Base-by-base conservation (phyloP, 2,888 invertebrate species). In the Tetropium fuscum region DNA sequence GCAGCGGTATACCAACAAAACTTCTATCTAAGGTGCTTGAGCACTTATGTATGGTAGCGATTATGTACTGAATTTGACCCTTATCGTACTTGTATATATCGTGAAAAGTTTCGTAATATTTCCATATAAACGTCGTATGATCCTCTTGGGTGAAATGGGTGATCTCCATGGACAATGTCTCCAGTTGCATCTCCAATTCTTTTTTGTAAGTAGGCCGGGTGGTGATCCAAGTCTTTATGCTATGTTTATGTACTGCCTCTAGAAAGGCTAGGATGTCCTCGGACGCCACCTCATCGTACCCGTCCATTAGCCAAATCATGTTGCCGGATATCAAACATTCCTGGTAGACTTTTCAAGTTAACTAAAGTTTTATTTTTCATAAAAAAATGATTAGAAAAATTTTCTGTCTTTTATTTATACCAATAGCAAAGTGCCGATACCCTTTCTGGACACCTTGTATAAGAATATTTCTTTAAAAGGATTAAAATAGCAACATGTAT, bases 281-380 rank as follows among this genome's bases (percentile, higher is more conserved):
- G 2, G 55, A 47, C 16, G 47, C 6, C 18, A 55, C 40, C n/a
- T 55, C 55, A 27, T 55, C 55, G 10, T 47, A 55, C 7, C 55
- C 55, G 25, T 55, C 55, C 19, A 55, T 30, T 2, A 55, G 30
- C 30, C 34, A 47, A 7, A 48, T 13, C 22, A 40, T 16, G 2
- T 48, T 40, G 2, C 11, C 10, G n/a, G n/a, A n/a, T n/a, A n/a
- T n/a, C n/a, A n/a, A n/a, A n/a, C n/a, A n/a, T n/a, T n/a, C n/a
- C n/a, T n/a, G n/a, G n/a, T n/a, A n/a, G n/a, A n/a, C n/a, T n/a
- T n/a, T n/a, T n/a, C n/a, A n/a, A n/a, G n/a, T n/a, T n/a, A n/a
- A n/a, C n/a, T n/a, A n/a, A n/a, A n/a, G n/a, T n/a, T n/a, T n/a
- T n/a, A n/a, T n/a, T n/a, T n/a, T n/a, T n/a, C n/a, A n/a, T n/a